Percentiles rank a stretch among this genome's conserved stretches.
Evolutionary conservation across 2,888 invertebrate genomes (phyloP).

Genomic region (Trichopoda pennipes): DNA sequence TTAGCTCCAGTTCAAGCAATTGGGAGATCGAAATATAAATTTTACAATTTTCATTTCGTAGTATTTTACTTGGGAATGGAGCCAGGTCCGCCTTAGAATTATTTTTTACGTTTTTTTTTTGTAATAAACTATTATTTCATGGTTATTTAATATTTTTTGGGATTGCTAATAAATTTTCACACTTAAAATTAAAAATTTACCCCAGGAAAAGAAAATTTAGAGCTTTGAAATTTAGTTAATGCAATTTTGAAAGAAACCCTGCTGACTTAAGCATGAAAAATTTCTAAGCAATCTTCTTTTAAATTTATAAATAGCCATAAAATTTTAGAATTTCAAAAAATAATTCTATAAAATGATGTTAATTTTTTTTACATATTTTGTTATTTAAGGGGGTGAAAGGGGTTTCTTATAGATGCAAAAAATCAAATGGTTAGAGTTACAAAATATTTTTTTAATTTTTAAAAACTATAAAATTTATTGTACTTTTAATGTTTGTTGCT

Average conservation of each 20-base stretch:
- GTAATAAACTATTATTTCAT: background rate
- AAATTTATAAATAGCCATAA: conserved; percentile 1
- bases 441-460: conserved; percentile 15
- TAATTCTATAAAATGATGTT: background rate
- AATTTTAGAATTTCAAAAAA: conserved; percentile 1
- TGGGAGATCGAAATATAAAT: background rate
- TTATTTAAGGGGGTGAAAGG: background rate
- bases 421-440: conserved; percentile 49
- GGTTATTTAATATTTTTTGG: background rate
- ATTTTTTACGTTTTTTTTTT: background rate
- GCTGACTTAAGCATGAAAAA: background rate
- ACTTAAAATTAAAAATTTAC: background rate
- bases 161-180: background rate
- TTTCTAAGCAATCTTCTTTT: background rate
- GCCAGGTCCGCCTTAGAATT: background rate
- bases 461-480: conserved; percentile 31
- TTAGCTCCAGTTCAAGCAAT: background rate
- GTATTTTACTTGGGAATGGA: background rate
- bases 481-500: conserved; percentile 39
- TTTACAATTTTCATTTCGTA: background rate
- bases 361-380: background rate
- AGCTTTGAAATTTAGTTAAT: background rate
- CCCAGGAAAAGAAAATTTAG: background rate
- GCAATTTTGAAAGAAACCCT: background rate
- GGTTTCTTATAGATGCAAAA: conserved; percentile 3